Evolutionary conservation across 2,888 invertebrate species (phyloP).

Genomic region (Apoda limacodes): DNA sequence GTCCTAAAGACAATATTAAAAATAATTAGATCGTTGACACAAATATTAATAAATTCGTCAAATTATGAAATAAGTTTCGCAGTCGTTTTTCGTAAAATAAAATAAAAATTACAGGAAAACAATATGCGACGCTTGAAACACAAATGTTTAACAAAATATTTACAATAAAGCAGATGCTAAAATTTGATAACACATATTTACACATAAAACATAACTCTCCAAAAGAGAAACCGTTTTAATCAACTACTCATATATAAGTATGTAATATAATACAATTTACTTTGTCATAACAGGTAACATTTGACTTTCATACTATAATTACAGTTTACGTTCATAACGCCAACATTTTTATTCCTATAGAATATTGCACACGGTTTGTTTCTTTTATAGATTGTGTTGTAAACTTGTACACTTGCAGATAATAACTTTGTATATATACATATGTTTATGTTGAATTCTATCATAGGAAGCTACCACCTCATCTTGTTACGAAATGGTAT

Average conservation of each 20-base stretch:
- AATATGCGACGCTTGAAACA: slow-evolving; percentile 43
- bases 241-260: slow-evolving; percentile 11
- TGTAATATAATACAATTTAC: slow-evolving; percentile 60
- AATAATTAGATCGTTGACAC: no score
- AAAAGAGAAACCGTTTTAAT: slow-evolving; percentile 36
- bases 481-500: slow-evolving; percentile 43
- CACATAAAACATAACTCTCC: slow-evolving; percentile 45
- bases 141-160: slow-evolving; percentile 60
- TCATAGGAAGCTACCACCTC: slow-evolving; percentile 52
- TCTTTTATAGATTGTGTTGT: slow-evolving; percentile 52
- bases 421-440: slow-evolving; percentile 42
- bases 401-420: slow-evolving; percentile 47
- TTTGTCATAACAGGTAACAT: slow-evolving; percentile 70
- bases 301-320: slow-evolving; percentile 67
- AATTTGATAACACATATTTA: slow-evolving; percentile 65
- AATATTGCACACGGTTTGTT: slow-evolving; percentile 67
- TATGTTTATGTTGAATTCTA: slow-evolving; percentile 44
- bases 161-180: slow-evolving; percentile 65
- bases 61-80: slow-evolving; percentile 32
- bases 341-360: slow-evolving; percentile 60
- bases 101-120: slow-evolving; percentile 35
- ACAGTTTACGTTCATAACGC: slow-evolving; percentile 64
- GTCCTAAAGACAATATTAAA: no score
- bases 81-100: slow-evolving; percentile 41
- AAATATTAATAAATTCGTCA: no score